Evolutionary conservation across 1,140 invertebrate species (phyloP).

Genomic region (Saxidomus purpurata): DNA sequence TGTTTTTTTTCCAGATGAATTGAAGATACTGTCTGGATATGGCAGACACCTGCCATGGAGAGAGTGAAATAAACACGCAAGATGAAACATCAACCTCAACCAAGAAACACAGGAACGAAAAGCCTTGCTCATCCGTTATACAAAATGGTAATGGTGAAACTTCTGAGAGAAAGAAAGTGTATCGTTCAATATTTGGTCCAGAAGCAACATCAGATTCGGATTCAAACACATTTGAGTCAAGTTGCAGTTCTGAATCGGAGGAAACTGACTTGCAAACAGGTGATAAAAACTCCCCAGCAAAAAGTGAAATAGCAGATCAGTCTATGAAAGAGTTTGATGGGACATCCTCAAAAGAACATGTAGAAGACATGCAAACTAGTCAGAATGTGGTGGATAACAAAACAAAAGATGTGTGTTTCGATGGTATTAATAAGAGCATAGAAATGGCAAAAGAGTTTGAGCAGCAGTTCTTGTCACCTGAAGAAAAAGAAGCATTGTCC

Average conservation of each 20-base stretch:
- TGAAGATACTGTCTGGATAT: no score
- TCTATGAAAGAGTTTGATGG: no score
- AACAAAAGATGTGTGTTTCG: background rate
- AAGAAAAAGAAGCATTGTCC: constrained; percentile 1
- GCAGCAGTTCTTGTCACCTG: background rate
- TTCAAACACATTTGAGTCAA: background rate
- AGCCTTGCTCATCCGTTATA: background rate
- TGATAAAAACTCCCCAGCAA: background rate
- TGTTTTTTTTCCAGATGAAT: no score
- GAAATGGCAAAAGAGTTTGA: background rate
- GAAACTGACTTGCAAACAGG: background rate
- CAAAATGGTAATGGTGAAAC: background rate
- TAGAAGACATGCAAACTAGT: background rate
- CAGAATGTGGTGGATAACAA: background rate
- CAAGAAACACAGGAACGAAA: background rate
- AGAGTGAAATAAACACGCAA: background rate
- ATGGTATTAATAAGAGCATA: background rate
- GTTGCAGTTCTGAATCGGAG: background rate
- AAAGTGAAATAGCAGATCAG: background rate
- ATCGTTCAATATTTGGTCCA: constrained; percentile 32
- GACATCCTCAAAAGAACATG: background rate
- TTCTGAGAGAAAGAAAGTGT: constrained; percentile 30
- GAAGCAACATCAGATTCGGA: background rate
- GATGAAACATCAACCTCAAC: background rate
- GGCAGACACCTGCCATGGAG: no score